phyloP scores from a whole-genome alignment of 2,797 vertebrate species.

The Thripadectes ignobilis region DNA sequence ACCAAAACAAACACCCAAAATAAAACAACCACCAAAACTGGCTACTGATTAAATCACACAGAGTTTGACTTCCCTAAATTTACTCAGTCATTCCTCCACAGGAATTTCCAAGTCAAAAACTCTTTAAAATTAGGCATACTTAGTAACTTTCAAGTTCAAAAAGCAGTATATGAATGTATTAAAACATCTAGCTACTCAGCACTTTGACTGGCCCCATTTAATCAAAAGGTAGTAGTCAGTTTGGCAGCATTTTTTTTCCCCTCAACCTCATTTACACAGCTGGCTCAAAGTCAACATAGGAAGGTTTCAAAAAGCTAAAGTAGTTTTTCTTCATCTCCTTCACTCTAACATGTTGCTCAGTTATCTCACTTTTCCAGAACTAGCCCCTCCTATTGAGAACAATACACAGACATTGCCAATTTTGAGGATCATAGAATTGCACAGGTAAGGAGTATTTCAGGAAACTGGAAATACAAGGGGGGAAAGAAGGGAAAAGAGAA shows the following conservation, averaged over 20 bases:
- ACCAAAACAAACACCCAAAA: not conserved
- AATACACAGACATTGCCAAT: not conserved
- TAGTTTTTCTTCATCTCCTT: not conserved
- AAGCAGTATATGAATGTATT: not conserved
- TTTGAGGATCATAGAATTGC: not conserved
- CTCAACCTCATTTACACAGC: not conserved
- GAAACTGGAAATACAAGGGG: not conserved
- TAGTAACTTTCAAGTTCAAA: not conserved
- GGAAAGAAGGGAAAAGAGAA: not conserved
- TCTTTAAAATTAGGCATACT: not conserved
- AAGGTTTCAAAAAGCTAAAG: not conserved
- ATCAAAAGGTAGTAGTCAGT: not conserved
- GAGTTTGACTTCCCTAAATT: not conserved
- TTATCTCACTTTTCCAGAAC: not conserved
- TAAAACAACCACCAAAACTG: not conserved
- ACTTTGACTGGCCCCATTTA: not conserved
- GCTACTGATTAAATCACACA: not conserved
- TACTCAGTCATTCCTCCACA: not conserved
- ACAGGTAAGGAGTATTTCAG: not conserved
- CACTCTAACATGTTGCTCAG: not conserved
- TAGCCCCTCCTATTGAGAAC: not conserved
- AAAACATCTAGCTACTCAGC: not conserved
- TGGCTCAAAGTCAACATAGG: not conserved
- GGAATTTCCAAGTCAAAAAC: not conserved
- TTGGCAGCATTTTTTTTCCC: rapidly evolving